Percentiles rank a stretch among this genome's conserved stretches.
These are phyloP conservation scores for Troglohyphantes excavatus DNA, from an alignment of 2,888 invertebrate species.

Conservation along the genomic window DNA sequence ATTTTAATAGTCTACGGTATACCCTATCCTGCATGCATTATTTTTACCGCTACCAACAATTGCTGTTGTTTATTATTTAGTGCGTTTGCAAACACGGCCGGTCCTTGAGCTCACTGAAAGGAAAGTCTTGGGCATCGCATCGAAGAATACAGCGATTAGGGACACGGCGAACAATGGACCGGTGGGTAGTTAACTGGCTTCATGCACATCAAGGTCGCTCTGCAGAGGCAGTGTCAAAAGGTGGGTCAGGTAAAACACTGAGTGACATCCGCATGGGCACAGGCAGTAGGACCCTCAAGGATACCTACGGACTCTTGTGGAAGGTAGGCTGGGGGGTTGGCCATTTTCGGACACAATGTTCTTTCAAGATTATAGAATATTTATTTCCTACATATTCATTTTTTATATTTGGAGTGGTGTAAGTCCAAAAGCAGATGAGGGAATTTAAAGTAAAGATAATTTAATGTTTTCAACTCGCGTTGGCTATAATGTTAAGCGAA, in stretches of 20 bases:
- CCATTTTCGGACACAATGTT: too few species aligned
- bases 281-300: slow-evolving; percentile 25
- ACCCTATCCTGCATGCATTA: not conserved
- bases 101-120: slow-evolving; percentile 37
- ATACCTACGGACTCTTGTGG: not conserved
- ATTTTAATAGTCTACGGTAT: not conserved
- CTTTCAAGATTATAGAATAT: too few species aligned
- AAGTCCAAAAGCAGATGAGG: too few species aligned
- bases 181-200: slow-evolving; percentile 33
- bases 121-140: slow-evolving; percentile 29
- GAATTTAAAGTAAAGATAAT: too few species aligned
- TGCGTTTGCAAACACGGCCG: slow-evolving; percentile 8
- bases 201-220: slow-evolving; percentile 52
- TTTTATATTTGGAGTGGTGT: too few species aligned
- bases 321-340: too few species aligned
- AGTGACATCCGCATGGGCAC: slow-evolving; percentile 27
- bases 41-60: not conserved
- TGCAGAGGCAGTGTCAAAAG: slow-evolving; percentile 17
- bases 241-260: slow-evolving; percentile 50
- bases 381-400: too few species aligned
- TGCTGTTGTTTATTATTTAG: slow-evolving; percentile 17
- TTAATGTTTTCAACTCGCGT: too few species aligned
- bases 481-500: too few species aligned
- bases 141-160: slow-evolving; percentile 64
- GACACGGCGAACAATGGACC: slow-evolving; percentile 46